Percentiles rank a stretch among this genome's conserved stretches.
Evolutionary conservation across 92 coral and sea anemone species (phyloP).

Genomic region (Actinernus sp.): DNA sequence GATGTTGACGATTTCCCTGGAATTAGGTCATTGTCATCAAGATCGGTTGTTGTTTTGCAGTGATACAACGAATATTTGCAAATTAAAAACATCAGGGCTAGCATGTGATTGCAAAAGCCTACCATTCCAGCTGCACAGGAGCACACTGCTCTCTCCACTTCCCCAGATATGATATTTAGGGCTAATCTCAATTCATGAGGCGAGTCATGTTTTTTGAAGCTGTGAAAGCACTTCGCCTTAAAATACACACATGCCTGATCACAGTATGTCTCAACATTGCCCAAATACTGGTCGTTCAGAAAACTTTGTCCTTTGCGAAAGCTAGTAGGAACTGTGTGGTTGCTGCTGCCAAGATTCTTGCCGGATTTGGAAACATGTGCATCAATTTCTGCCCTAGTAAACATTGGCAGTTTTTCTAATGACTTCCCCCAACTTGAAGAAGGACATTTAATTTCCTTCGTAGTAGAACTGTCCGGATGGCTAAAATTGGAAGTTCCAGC

Average conservation of each 20-base stretch:
- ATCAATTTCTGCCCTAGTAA: conserved; percentile 35
- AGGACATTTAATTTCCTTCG: conserved; percentile 18
- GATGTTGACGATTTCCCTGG: conserved; percentile 45
- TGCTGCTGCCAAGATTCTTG: conserved; percentile 35
- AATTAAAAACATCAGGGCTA: conserved; percentile 49
- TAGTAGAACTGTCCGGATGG: neutral
- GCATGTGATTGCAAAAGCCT: conserved; percentile 46
- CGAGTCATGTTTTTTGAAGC: conserved; percentile 43
- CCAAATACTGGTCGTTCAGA: conserved; percentile 53
- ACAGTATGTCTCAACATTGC: conserved; percentile 29
- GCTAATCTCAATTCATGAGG: conserved; percentile 50
- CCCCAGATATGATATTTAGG: conserved; percentile 42
- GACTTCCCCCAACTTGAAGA: conserved; percentile 22
- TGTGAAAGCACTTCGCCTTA: conserved; percentile 48
- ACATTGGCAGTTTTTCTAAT: conserved; percentile 20
- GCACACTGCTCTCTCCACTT: conserved; percentile 37
- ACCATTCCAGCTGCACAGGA: conserved; percentile 61
- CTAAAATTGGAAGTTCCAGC: neutral
- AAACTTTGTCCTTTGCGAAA: conserved; percentile 62
- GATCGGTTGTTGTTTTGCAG: conserved; percentile 40
- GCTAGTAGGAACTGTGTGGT: conserved; percentile 54
- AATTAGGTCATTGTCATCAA: conserved; percentile 50
- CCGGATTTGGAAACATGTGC: conserved; percentile 22
- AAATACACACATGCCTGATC: conserved; percentile 45
- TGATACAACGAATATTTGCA: conserved; percentile 51